phyloP scores from a whole-genome alignment of 2,113 vertebrate species.

The Scomber japonicus region DNA sequence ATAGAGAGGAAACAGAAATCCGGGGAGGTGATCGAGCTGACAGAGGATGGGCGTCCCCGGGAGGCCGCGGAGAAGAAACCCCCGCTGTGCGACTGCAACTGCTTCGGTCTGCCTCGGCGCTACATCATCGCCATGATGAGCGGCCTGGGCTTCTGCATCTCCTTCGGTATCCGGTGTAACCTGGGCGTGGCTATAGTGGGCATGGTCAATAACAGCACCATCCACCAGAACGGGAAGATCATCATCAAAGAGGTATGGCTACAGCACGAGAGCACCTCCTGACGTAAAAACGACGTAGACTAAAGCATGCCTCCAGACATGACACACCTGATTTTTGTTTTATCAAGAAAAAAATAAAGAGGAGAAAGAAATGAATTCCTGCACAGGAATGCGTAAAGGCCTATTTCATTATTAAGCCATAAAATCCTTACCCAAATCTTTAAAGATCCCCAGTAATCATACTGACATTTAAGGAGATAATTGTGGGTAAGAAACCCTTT shows the following conservation, averaged over 20 bases:
- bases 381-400: neutral
- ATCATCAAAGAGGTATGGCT: conserved; percentile 94
- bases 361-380: neutral
- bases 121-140: conserved; percentile 99
- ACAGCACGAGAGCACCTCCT: neutral
- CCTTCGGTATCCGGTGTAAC: conserved; percentile 98
- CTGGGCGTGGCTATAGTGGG: conserved; percentile 99
- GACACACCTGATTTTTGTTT: neutral
- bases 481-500: neutral
- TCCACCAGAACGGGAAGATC: conserved; percentile 93
- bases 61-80: conserved; percentile 89
- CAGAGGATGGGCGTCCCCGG: conserved; percentile 93
- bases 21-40: conserved; percentile 95
- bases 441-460: neutral
- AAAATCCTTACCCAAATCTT: neutral
- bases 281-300: conserved; percentile 12
- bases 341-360: neutral
- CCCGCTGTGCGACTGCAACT: conserved; percentile 93
- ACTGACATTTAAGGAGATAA: neutral
- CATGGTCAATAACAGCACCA: conserved; percentile 99
- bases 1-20: conserved; percentile 92
- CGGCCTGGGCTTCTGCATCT: conserved; percentile 98
- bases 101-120: conserved; percentile 94
- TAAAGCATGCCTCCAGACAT: neutral
- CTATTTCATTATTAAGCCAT: neutral